These are phyloP conservation scores for Sylvietta virens DNA, from an alignment of 2,113 vertebrate genomes.

Conservation along the genomic window DNA sequence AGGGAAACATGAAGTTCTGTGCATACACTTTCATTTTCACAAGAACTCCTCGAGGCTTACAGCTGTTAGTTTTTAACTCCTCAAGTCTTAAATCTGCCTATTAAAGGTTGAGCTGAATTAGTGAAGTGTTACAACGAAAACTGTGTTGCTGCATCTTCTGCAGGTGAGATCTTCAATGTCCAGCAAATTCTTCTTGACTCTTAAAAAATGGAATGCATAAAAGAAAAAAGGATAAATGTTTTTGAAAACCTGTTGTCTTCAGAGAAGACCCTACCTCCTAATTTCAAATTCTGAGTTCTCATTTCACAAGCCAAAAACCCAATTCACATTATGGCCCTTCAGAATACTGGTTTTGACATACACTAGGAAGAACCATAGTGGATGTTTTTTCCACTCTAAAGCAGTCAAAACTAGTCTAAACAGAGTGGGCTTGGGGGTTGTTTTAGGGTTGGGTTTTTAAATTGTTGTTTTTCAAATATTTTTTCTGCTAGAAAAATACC, in stretches of 20 bases:
- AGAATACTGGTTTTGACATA: neutral
- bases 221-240: neutral
- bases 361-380: neutral
- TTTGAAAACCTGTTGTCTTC: neutral
- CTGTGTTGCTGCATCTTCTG: neutral
- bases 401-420: neutral
- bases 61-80: neutral
- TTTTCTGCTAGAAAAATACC: slow-evolving; percentile 14
- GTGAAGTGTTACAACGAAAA: neutral
- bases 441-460: neutral
- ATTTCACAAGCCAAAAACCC: neutral
- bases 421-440: neutral
- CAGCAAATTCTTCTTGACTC: neutral
- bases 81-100: neutral
- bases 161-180: neutral
- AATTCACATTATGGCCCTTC: neutral
- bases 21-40: neutral
- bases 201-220: neutral
- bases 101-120: neutral
- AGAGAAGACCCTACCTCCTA: neutral
- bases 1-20: neutral
- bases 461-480: neutral
- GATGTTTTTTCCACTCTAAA: neutral
- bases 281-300: neutral
- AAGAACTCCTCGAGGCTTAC: neutral